Conservation (phyloP, 2,797 vertebrate species). For the Esox lucius region DNA sequence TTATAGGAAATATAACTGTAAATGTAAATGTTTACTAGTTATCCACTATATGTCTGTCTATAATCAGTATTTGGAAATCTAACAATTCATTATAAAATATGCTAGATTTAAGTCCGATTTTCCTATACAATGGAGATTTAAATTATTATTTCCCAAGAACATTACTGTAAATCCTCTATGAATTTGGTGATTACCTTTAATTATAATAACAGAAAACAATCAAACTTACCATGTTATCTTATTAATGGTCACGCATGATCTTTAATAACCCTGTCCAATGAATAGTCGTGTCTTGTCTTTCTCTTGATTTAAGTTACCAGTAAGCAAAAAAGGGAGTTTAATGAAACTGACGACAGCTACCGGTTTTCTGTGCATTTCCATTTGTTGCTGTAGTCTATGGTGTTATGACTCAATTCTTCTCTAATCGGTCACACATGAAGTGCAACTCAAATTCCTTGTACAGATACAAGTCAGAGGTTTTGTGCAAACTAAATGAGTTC, state of each 20-base stretch:
- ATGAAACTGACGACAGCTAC: background rate
- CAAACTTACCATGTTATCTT: constrained; percentile 1
- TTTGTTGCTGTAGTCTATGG: background rate
- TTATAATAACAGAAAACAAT: background rate
- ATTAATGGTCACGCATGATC: background rate
- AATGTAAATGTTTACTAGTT: no score
- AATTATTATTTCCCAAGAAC: background rate
- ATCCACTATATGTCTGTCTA: no score
- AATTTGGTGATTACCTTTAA: background rate
- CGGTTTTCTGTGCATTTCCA: background rate
- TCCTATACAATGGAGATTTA: background rate
- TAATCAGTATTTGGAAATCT: no score
- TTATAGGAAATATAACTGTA: constrained; percentile 82
- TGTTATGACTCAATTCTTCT: constrained; percentile 4
- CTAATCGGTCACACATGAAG: background rate
- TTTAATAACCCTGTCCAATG: background rate
- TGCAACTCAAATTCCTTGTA: background rate
- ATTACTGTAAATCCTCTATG: background rate
- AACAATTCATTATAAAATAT: no score
- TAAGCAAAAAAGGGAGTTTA: background rate
- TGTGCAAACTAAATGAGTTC: background rate
- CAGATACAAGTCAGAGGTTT: background rate
- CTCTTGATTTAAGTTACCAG: background rate
- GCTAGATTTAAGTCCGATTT: background rate
- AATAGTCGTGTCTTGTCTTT: background rate